Base-by-base conservation (phyloP, 2,888 invertebrate genomes). In the Campoletis raptor region DNA sequence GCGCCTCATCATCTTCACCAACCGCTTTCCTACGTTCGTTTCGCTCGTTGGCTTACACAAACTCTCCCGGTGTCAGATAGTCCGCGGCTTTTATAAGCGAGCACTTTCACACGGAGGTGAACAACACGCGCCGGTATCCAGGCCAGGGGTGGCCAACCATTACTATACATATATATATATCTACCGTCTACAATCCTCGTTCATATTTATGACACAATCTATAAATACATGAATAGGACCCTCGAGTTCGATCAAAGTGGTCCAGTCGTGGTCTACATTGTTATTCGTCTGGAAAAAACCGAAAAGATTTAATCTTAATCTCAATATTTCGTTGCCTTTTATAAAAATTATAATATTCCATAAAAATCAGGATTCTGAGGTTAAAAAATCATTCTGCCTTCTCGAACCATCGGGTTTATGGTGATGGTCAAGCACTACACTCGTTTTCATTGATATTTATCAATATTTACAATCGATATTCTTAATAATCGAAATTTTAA, bases 21-120 rank as follows among this genome's bases (percentile, higher is more conserved):
- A 77, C 76, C 85, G 76, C 67, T 84, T 78, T 48, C 81, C 45
- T 85, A 57, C 83, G 64, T 30, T 12, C 54, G 52, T 54, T 24
- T 45, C 57, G 73, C 42, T 81, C 66, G 52, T 42, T 81, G 48
- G 64, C 52, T 69, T 40, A 30, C 76, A 77, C 80, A 48, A 61
- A 48, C 61, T 24, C 52, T 52, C 79, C 81, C 67, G 18, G 69
- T 48, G 42, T 85, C 87, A 18, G 76, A 78, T 78, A 70, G 70
- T 78, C 57, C 70, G 77, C 81, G 82, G 85, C 48, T 40, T 42
- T 64, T 40, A 83, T 83, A 85, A 86, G 88, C 90, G 91, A 91
- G 90, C 92, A 93, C 93, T 93, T 93, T 93, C 93, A 93, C 92
- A 92, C 91, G 91, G 92, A 93, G 93, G 93, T 93, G 92, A 93